Conservation (phyloP, 2,113 vertebrate genomes). For the Pitta sordida region DNA sequence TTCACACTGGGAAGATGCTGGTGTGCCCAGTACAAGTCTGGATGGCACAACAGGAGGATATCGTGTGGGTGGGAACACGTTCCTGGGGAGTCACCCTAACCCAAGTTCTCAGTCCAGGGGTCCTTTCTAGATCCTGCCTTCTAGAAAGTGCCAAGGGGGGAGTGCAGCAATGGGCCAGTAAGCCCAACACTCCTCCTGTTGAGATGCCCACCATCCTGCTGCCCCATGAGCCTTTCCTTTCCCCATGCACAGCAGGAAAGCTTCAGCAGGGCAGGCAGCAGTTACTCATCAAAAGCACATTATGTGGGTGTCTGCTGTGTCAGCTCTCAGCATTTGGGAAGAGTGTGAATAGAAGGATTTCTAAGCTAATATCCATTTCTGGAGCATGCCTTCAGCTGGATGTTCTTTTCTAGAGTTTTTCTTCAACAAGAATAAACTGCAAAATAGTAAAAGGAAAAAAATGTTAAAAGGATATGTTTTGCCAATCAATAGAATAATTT, state of each 20-base stretch:
- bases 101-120: not conserved
- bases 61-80: not conserved
- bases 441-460: not conserved
- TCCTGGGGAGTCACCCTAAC: not conserved
- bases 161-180: not conserved
- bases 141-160: not conserved
- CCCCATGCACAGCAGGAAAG: not conserved
- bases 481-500: not conserved
- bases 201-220: not conserved
- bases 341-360: not conserved
- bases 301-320: not conserved
- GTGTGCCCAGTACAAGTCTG: not conserved
- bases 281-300: fast-evolving
- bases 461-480: not conserved
- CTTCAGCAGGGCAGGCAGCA: not conserved
- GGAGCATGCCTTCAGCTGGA: too few species aligned
- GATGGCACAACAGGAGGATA: not conserved
- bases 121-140: not conserved
- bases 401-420: too few species aligned
- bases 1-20: not conserved
- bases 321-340: not conserved
- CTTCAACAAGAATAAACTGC: not conserved
- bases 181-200: not conserved
- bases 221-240: not conserved
- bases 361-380: not conserved